Base-by-base conservation (phyloP, 2,797 vertebrate species). In the Thaleichthys pacificus region DNA sequence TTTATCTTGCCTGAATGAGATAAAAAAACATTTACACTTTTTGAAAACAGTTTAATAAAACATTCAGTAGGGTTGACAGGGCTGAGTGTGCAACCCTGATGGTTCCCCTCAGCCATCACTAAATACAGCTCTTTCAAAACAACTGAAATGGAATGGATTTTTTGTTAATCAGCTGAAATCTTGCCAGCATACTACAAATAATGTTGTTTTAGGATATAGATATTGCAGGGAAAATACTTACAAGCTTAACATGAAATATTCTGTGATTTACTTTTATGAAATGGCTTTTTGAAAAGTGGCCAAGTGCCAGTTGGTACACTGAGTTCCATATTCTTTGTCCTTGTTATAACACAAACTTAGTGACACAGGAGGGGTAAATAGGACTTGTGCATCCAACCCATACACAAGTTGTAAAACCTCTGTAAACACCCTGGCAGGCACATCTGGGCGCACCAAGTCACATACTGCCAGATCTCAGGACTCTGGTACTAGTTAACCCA, bases 271-370 rank as follows among this genome's bases (percentile, higher is more conserved):
- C 65, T 28, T 74, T 61, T 66, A 69, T 78, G 32, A 72, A 75
- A 61, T 61, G 58, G 66, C 38, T 62, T 21, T 12, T 67, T 80
- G 54, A 77, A 87, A 88, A 84, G 84, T 89, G 80, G 72, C 75
- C 68, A 72, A 84, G 84, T 89, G 81, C 74, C 75, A 56, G 75
- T 71, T 71, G 70, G 66, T 75, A 72, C 70, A 75, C 49, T 30
- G 14, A 35, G 17, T 22, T 61, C 58, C 12, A 21, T 22, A 11
- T 12, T 61, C 58, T n/a, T 57, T 61, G 58, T 24, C 58, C 12
- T 17, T 51, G 14, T 51, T 14, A 56, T 56, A 56, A n/a, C 8
- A 56, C 3, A 56, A 17, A 4, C 19, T n/a, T 5, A n/a, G 19
- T 17, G 51, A 56, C 7, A 17, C 51, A 56, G 51, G 15, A n/a